These are phyloP conservation scores for Ypsolopha scabrella DNA, from an alignment of 2,888 invertebrate species.

Conservation along the genomic window DNA sequence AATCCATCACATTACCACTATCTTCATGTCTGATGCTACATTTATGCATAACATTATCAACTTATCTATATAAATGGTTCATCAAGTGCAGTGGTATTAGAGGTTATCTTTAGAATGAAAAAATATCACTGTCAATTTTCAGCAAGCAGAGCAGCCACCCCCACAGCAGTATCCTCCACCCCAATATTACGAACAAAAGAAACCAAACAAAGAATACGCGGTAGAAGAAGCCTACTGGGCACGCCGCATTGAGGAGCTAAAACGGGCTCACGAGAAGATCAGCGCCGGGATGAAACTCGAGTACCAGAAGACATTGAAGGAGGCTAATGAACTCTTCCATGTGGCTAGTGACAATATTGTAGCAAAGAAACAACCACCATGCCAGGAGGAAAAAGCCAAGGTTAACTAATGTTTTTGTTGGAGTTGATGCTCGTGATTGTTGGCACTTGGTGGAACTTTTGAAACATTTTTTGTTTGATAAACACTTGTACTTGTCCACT, in stretches of 20 bases:
- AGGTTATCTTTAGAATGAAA: slow-evolving; percentile 2
- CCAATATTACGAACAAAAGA: slow-evolving; percentile 32
- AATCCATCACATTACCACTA: neutral
- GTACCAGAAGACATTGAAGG: slow-evolving; percentile 55
- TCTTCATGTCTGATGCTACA: neutral
- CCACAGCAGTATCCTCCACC: slow-evolving; percentile 20
- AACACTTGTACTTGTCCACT: too few relatives aligned
- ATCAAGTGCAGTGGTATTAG: neutral
- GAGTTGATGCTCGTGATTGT: too few relatives aligned
- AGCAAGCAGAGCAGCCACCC: slow-evolving; percentile 41
- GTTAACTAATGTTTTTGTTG: slow-evolving; percentile 23
- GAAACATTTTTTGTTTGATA: too few relatives aligned
- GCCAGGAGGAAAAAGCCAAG: slow-evolving; percentile 60
- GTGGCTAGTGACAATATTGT: slow-evolving; percentile 40
- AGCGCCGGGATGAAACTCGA: slow-evolving; percentile 50
- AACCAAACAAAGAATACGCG: slow-evolving; percentile 34
- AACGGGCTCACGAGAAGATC: slow-evolving; percentile 53
- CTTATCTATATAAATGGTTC: neutral
- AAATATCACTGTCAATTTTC: slow-evolving; percentile 10
- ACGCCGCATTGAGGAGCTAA: slow-evolving; percentile 50
- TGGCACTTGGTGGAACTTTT: too few relatives aligned
- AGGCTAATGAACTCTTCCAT: slow-evolving; percentile 52
- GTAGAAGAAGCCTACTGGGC: slow-evolving; percentile 61
- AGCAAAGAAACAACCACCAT: slow-evolving; percentile 46
- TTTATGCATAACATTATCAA: neutral